Percentiles rank a stretch among this genome's conserved stretches.
Evolutionary conservation across 2,888 invertebrate genomes (phyloP).

Genomic region (Acleris laterana): DNA sequence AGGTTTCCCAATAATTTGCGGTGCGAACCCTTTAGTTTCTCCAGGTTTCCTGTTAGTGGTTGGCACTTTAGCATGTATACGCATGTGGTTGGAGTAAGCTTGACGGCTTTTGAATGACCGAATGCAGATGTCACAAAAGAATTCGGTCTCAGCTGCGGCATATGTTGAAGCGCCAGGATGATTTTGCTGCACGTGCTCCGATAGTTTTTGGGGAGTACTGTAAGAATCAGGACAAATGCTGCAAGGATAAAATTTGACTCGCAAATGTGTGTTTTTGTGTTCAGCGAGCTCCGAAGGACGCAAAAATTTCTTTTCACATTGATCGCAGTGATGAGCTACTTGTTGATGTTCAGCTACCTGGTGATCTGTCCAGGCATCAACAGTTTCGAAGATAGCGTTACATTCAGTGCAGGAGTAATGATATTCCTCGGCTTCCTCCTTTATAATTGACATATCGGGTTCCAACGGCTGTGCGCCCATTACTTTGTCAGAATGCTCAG

Average conservation of each 20-base stretch:
- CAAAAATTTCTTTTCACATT: slow-evolving; percentile 86
- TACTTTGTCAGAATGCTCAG: slow-evolving; percentile 80
- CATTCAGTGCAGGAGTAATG: slow-evolving; percentile 86
- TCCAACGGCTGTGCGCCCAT: slow-evolving; percentile 58
- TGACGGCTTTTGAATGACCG: slow-evolving; percentile 84
- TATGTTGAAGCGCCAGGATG: slow-evolving; percentile 71
- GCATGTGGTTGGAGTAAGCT: slow-evolving; percentile 82
- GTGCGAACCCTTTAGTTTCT: slow-evolving; percentile 68
- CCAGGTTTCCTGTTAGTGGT: slow-evolving; percentile 77
- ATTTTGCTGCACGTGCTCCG: slow-evolving; percentile 81
- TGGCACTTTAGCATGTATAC: slow-evolving; percentile 81
- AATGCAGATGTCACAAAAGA: slow-evolving; percentile 85
- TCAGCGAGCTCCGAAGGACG: slow-evolving; percentile 86
- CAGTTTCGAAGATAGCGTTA: slow-evolving; percentile 83
- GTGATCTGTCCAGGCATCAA: slow-evolving; percentile 84
- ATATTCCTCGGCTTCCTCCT: slow-evolving; percentile 80
- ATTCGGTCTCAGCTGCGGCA: slow-evolving; percentile 61
- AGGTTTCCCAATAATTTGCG: slow-evolving; percentile 75
- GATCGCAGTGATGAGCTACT: slow-evolving; percentile 83
- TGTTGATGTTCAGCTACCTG: slow-evolving; percentile 83
- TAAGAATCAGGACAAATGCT: slow-evolving; percentile 84
- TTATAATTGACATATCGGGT: slow-evolving; percentile 75
- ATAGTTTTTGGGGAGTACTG: slow-evolving; percentile 85
- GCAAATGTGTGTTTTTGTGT: slow-evolving; percentile 87
- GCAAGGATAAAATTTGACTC: slow-evolving; percentile 87